Evolutionary conservation across 2,888 invertebrate genomes (phyloP), one percentile per base, ranked within the genome.

Genomic region (Sphecodes monilicornis): DNA sequence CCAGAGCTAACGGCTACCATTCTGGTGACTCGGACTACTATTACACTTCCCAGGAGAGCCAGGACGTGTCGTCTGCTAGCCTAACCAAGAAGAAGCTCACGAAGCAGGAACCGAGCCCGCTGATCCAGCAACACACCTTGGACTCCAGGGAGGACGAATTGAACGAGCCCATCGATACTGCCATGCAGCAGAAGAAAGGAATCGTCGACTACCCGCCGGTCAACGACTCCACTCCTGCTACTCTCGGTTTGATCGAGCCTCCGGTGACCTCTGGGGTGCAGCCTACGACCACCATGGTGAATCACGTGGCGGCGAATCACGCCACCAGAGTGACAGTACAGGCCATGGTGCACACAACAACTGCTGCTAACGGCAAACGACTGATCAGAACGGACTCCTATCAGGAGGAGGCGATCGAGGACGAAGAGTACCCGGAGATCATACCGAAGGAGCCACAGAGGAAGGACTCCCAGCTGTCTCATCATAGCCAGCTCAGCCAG

Each of bases 121-220:
- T 95, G 32, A 90, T 94, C 6, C 95, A 95, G 80, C 95, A 95
- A 95, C 0, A 96, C 88, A 96, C 96, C 41, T 91, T 96, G 78
- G 96, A 96, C 90, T 96, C 96, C 0, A 94, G 95, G 29, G 96
- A 96, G 84, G 96, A 96, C 88, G 96, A 96, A 78, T 90, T 95
- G 75, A 95, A 95, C 87, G 96, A 96, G 87, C 96, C 96, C 0
- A 96, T 96, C 89, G 96, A 96, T 84, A 96, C 96, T 26, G 96
- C 95, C 1, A 91, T 92, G 57, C 95, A 95, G 74, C 92, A 88
- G 29, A 91, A 89, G 50, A 93, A 93, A 82, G 91, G 88, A 6
- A 92, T 91, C 82, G 92, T 88, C 85, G 93, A 94, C 29, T 94
- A 94, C 43, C 92, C 94, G 13, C 92, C 92, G 1, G 90, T 92